Evolutionary conservation across 1,140 invertebrate species (phyloP).

Genomic region (Dufourea novaeangliae): DNA sequence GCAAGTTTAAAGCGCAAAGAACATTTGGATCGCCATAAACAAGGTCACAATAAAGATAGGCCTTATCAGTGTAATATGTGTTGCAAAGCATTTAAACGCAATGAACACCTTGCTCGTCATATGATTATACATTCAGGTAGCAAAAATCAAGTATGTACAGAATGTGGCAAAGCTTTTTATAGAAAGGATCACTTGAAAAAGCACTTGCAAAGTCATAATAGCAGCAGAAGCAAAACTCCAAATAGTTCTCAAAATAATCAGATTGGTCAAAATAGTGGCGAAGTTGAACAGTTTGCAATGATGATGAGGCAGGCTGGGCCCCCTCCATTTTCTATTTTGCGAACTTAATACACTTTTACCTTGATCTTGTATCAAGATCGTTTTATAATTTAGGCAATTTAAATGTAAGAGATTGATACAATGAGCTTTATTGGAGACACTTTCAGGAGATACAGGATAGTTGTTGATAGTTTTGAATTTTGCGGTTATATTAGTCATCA

Average conservation of each 20-base stretch:
- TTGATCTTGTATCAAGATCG: slow-evolving; percentile 20
- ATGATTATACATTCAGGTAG: slow-evolving; percentile 82
- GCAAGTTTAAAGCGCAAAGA: slow-evolving; percentile 91
- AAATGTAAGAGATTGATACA: slow-evolving; percentile 42
- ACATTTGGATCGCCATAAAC: slow-evolving; percentile 89
- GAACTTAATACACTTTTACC: slow-evolving; percentile 70
- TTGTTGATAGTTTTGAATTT: slow-evolving; percentile 46
- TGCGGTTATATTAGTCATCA: slow-evolving; percentile 25
- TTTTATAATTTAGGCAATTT: slow-evolving; percentile 46
- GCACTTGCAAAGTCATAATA: slow-evolving; percentile 82
- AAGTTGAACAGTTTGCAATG: slow-evolving; percentile 75
- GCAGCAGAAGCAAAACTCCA: slow-evolving; percentile 65
- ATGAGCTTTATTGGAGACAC: slow-evolving; percentile 42
- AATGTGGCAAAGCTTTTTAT: slow-evolving; percentile 84
- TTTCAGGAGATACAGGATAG: slow-evolving; percentile 35
- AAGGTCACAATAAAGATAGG: slow-evolving; percentile 82
- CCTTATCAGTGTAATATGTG: slow-evolving; percentile 82
- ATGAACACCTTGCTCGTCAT: slow-evolving; percentile 83
- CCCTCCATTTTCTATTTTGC: slow-evolving; percentile 77
- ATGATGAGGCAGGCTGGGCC: slow-evolving; percentile 78
- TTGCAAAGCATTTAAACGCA: slow-evolving; percentile 82
- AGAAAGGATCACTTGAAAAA: slow-evolving; percentile 84
- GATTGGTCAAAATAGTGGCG: slow-evolving; percentile 66
- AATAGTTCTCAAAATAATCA: slow-evolving; percentile 63
- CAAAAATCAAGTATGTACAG: slow-evolving; percentile 83